phyloP scores from a whole-genome alignment of 2,113 vertebrate genomes.

The Haemorhous mexicanus region DNA sequence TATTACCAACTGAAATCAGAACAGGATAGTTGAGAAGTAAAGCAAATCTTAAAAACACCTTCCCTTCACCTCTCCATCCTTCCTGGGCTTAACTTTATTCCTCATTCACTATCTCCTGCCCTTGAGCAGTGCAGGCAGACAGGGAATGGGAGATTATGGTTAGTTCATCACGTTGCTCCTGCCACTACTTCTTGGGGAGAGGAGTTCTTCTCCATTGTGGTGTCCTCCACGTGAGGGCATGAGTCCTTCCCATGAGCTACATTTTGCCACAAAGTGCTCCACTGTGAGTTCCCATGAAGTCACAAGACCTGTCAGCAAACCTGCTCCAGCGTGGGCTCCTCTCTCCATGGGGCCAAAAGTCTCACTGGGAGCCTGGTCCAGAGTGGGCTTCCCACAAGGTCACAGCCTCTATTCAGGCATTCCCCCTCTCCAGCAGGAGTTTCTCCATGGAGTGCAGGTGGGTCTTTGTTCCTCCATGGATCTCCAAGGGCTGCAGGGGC shows the following conservation, averaged over 20 bases:
- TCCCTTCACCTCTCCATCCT: accelerated
- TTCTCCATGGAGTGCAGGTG: not conserved
- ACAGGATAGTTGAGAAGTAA: not conserved
- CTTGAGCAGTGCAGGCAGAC: not conserved
- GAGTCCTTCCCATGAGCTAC: not conserved
- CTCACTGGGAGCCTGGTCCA: not conserved
- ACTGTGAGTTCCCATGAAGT: accelerated
- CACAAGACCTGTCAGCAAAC: not conserved
- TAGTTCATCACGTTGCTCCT: not conserved
- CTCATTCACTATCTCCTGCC: not conserved
- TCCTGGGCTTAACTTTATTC: not conserved
- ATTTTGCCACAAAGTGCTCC: not conserved
- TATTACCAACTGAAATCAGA: not conserved
- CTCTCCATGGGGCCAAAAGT: not conserved
- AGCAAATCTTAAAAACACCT: not conserved
- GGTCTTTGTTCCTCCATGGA: not conserved
- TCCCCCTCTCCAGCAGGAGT: accelerated
- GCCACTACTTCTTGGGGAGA: not conserved
- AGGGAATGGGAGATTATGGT: not conserved
- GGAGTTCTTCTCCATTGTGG: not conserved
- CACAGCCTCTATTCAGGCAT: not conserved
- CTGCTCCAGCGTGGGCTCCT: not conserved
- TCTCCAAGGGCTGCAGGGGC: not conserved
- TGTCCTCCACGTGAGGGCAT: not conserved
- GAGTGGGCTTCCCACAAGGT: not conserved